These are phyloP conservation scores for Thymallus thymallus DNA, from an alignment of 2,113 vertebrate genomes.

Conservation along the genomic window DNA sequence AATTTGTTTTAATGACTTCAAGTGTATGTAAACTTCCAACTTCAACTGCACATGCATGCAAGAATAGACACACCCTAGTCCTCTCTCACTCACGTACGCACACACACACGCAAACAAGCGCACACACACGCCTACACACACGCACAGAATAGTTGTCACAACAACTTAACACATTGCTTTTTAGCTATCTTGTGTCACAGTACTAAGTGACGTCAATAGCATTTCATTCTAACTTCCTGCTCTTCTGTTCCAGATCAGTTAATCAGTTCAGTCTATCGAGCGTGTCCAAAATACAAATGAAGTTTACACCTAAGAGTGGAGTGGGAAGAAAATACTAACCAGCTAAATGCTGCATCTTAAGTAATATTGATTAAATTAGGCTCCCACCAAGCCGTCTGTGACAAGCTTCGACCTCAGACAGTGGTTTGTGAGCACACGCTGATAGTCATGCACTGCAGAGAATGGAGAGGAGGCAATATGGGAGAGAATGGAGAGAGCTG, in stretches of 20 bases:
- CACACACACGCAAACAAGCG: not conserved
- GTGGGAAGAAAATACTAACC: not conserved
- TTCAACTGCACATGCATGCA: not conserved
- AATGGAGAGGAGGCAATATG: not conserved
- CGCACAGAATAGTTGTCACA: not conserved
- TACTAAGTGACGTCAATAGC: too few species aligned
- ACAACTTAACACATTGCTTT: not conserved
- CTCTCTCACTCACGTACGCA: too few species aligned
- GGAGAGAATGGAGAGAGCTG: too few species aligned
- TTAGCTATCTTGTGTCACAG: not conserved
- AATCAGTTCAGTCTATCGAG: too few species aligned
- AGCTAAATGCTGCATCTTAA: not conserved
- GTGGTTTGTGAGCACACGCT: not conserved
- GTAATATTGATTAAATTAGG: not conserved
- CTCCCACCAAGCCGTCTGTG: not conserved
- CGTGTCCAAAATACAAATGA: not conserved
- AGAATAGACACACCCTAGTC: too few species aligned
- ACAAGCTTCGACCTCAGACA: not conserved
- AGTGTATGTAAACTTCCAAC: too few species aligned
- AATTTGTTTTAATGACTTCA: too few species aligned
- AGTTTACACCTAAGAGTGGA: not conserved
- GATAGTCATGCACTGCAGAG: not conserved
- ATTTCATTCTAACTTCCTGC: not conserved
- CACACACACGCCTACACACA: not conserved
- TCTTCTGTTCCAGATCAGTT: too few species aligned